Evolutionary conservation across 2,113 vertebrate species (phyloP), one percentile per base, ranked within the genome.

Genomic region (Alectura lathami): DNA sequence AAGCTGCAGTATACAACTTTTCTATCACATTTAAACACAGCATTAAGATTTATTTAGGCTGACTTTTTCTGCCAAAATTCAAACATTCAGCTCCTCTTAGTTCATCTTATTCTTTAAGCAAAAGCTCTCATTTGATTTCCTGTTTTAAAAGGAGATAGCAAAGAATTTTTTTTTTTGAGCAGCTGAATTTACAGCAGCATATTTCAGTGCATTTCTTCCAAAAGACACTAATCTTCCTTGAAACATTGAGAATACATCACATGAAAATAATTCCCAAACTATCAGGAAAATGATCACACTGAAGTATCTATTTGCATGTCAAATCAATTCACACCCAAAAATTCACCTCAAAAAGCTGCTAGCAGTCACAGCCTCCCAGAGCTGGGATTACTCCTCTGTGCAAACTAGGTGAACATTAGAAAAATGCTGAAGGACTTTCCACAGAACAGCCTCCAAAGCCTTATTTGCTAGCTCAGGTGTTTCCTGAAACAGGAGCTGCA

Each of bases 291-390:
- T 38, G 18, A 76, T 77, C 47, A 43, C 11, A 73, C 24, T 62
- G 30, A 80, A 89, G 59, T 32, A 77, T 0, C 1, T 47, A 92
- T 60, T 51, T 92, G 56, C 64, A 84, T 67, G 38, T 85, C 86
- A 91, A 75, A 93, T 81, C 64, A 70, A 86, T 63, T 81, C 42
- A 83, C 64, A 68, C 34, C 17, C 76, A 81, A 88, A 93, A 80
- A 62, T 73, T 50, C 6, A 80, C 17, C 42, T 77, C 60, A 29
- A 68, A 68, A 85, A 79, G 43, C 40, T 93, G 80, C 48, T 40
- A 38, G 13, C 50, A 34, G 38, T 83, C 59, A 63, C 62, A 81
- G 83, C 36, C 67, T 75, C 67, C 45, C 76, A 77, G 13, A 73
- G 36, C 24, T 57, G 17, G 9, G 27, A 81, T 54, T 57, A 66